Base-by-base conservation (phyloP, 2,113 vertebrate species). In the Marmota monax region DNA sequence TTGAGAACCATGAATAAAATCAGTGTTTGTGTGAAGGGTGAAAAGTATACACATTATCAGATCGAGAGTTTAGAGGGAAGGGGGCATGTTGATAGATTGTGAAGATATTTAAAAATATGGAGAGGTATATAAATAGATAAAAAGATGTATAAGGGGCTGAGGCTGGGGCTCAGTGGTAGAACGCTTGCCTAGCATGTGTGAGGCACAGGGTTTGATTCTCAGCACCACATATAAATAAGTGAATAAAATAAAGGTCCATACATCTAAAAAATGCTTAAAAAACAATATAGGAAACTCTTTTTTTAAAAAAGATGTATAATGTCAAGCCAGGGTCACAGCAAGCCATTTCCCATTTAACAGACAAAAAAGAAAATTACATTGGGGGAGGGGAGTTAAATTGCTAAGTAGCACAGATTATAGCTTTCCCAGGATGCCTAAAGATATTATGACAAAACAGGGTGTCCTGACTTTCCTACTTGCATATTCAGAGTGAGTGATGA, bases 341-440 rank as follows among this genome's bases (percentile, higher is more conserved):
- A 80, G 34, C 13, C 53, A 12, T 79, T 88, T 69, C 23, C 37
- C 39, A 8, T 80, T 73, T 65, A 96, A 91, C 25, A 90, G n/a
- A n/a, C 72, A 70, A 83, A 96, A 85, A 88, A n/a, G 65, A 83
- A 65, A 25, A 61, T 76, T 74, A 27, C 39, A 90, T 14, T 61
- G n/a, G 65, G 56, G 18, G 16, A 51, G n/a, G 65, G 23, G 16
- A 5, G 22, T 92, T 53, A 78, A 84, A 65, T 51, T 53, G 72
- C 29, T 29, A 79, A 92, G 17, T 89, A 90, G 45, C 25, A 88
- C 23, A 88, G 1, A 82, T 42, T 34, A 67, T 34, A 88, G 20
- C 45, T 86, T 95, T 79, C 51, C 58, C n/a, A 29, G 16, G 23
- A 88, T 32, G 29, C 45, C 23, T 83, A 34, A 95, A 86, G 56